These are phyloP conservation scores for Serilophus lunatus DNA, from an alignment of 2,113 vertebrate species.

Conservation along the genomic window DNA sequence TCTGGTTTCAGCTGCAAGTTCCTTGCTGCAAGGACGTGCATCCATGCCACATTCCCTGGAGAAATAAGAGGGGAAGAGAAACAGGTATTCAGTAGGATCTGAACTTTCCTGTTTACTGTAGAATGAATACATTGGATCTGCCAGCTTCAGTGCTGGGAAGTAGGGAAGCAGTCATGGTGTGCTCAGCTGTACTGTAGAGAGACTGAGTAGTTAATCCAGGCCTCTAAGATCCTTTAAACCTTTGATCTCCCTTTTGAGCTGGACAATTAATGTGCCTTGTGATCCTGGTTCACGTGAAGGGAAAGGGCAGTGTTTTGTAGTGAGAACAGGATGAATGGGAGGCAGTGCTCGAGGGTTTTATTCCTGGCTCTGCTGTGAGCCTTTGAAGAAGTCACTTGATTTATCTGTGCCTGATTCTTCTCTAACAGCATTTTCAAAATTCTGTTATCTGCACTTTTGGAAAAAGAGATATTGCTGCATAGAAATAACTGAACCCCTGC, in stretches of 20 bases:
- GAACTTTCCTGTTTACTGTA: neutral
- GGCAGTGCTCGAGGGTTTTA: neutral
- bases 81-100: neutral
- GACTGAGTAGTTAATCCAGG: neutral
- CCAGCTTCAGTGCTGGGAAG: neutral
- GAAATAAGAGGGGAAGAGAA: neutral
- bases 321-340: constrained; percentile 8
- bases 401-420: constrained; percentile 24
- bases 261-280: constrained; percentile 41
- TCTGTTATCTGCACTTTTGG: neutral
- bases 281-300: neutral
- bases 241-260: constrained; percentile 6
- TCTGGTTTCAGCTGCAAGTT: constrained; percentile 27
- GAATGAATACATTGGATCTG: neutral
- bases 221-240: neutral
- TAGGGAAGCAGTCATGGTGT: neutral
- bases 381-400: constrained; percentile 47
- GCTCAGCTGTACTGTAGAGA: neutral
- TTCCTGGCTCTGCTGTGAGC: constrained; percentile 8
- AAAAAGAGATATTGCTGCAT: neutral
- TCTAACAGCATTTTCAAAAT: neutral
- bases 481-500: neutral
- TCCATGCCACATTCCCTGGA: constrained; percentile 51
- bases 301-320: neutral
- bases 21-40: constrained; percentile 50